Base-by-base conservation (phyloP, 2,888 invertebrate species). In the Oasisia sp. region DNA sequence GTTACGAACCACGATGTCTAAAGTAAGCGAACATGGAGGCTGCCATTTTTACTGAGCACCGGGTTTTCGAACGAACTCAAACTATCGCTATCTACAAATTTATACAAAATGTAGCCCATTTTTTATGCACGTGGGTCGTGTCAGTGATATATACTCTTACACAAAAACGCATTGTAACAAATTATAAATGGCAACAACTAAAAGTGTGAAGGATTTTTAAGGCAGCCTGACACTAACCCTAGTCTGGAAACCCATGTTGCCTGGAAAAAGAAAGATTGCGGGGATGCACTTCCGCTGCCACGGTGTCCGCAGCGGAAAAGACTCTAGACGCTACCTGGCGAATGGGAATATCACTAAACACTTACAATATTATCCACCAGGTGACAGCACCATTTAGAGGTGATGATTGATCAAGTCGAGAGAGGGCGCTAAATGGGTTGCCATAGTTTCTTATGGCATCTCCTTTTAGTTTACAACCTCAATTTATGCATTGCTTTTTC, bases 241-340 rank as follows among this genome's bases (percentile, higher is more conserved):
- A 93, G 93, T 94, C 92, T 94, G 94, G 93, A 95, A 95, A 93
- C 95, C 95, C 95, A 95, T 95, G 95, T 93, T 95, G 90, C 32
- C 32, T 94, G 93, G 94, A 93, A 94, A 95, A 94, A 94, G 94
- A 94, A 74, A 74, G 74, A 74, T 74, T 74, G 74, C 27, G 74
- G 74, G 74, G 74, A 74, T 74, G 27, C 74, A 74, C 74, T 74
- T 74, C 74, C 74, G 74, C 27, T n/a, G 74, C 74, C 74, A 74
- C 74, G 74, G 74, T 74, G 74, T 74, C 74, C 74, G 74, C 74
- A 74, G 27, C 74, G 74, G 74, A 74, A 74, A 74, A 27, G 74
- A 74, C 74, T 74, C 7, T 74, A 7, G 7, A 27, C 27, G 14
- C 74, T 27, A 74, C 74, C 74, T 74, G 27, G 74, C 27, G 74